Evolutionary conservation across 2,797 vertebrate species (phyloP).

Genomic region (Margarornis squamiger): DNA sequence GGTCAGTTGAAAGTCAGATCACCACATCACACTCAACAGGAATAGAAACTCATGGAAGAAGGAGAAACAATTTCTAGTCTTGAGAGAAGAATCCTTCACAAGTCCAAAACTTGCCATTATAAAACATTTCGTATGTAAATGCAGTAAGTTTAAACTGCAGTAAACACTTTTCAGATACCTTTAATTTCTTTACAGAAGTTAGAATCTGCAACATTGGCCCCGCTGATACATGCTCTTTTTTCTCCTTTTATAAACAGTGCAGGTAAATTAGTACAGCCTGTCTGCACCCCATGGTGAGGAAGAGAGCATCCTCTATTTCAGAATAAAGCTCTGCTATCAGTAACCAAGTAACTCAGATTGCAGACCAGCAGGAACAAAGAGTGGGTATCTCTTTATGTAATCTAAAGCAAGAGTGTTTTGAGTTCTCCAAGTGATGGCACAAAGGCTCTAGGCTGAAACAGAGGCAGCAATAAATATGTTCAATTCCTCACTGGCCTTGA

Average conservation of each 20-base stretch:
- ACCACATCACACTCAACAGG: neutral
- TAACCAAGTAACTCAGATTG: neutral
- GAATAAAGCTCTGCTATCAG: neutral
- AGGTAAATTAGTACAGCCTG: neutral
- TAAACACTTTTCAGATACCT: neutral
- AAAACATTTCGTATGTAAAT: neutral
- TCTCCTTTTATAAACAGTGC: neutral
- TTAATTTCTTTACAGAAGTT: neutral
- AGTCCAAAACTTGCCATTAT: neutral
- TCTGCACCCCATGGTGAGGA: neutral
- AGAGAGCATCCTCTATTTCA: neutral
- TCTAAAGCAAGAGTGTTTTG: neutral
- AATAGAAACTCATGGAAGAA: neutral
- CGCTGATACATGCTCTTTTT: neutral
- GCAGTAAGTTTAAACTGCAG: neutral
- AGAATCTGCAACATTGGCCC: neutral
- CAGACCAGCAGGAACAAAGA: neutral
- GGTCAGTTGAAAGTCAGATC: neutral
- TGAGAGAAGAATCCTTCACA: neutral
- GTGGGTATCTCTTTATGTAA: neutral
- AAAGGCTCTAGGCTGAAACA: neutral
- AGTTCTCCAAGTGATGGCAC: neutral
- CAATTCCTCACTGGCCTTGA: neutral
- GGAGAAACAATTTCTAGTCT: neutral
- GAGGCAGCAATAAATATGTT: neutral